Conservation (phyloP, 2,888 invertebrate genomes). For the Danaus chrysippus region DNA sequence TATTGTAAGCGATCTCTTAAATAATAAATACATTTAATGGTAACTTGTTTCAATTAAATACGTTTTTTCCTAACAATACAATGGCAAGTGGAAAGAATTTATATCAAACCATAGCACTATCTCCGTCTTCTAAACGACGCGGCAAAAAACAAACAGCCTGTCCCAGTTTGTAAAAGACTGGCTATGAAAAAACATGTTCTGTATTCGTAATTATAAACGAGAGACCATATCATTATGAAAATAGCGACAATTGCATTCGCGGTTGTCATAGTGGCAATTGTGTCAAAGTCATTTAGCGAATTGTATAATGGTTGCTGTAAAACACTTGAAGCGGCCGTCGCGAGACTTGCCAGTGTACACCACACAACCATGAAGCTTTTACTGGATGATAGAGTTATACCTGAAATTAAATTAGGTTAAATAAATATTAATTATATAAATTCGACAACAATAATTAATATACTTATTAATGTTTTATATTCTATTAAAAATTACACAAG, state of each 20-base stretch:
- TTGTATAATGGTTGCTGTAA: constrained; percentile 67
- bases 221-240: constrained; percentile 58
- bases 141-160: constrained; percentile 57
- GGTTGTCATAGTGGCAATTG: constrained; percentile 65
- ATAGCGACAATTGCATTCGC: constrained; percentile 62
- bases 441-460: no score
- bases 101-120: constrained; percentile 32
- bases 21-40: constrained; percentile 7
- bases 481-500: no score
- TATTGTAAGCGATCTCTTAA: constrained; percentile 16
- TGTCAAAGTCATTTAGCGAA: constrained; percentile 68
- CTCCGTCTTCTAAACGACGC: constrained; percentile 61
- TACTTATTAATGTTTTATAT: no score
- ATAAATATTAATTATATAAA: no score
- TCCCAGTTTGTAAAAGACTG: constrained; percentile 55
- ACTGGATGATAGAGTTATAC: constrained; percentile 56
- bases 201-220: constrained; percentile 59
- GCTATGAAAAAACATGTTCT: constrained; percentile 64
- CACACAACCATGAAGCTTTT: constrained; percentile 63
- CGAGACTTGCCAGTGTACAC: constrained; percentile 67
- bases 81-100: no score
- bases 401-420: constrained; percentile 38
- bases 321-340: constrained; percentile 60
- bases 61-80: no score
- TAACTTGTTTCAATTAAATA: constrained; percentile 1